A percentile compares a stretch with the other conserved stretches of the same genome.
phyloP scores from a whole-genome alignment of 1,140 invertebrate genomes.

The Drosophila nigrodunni region DNA sequence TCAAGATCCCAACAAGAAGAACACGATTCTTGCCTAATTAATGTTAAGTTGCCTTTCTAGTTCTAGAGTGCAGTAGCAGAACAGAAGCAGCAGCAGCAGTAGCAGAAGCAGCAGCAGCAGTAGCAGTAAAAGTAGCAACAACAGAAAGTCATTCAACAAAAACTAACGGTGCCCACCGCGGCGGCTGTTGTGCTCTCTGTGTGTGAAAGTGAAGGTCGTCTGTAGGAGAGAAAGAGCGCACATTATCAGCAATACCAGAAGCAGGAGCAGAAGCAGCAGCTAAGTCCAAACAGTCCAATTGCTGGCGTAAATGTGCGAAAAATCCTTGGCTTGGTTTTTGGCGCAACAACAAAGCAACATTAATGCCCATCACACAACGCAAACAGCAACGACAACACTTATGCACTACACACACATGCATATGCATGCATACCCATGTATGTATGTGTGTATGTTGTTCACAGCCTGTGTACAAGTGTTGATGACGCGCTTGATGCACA shows the following conservation, averaged over 20 bases:
- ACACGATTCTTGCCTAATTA: slow-evolving; percentile 64
- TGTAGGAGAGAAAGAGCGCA: slow-evolving; percentile 74
- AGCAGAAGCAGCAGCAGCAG: too few relatives aligned
- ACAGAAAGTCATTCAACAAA: slow-evolving; percentile 52
- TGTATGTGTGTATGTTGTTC: slow-evolving; percentile 32
- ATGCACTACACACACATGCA: slow-evolving; percentile 6
- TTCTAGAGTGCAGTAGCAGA: slow-evolving; percentile 36
- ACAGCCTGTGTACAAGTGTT: not conserved
- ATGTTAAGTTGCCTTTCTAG: slow-evolving; percentile 40
- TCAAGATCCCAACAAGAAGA: slow-evolving; percentile 29
- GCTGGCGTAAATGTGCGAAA: slow-evolving; percentile 75
- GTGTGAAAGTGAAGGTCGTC: slow-evolving; percentile 76
- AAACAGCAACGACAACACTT: slow-evolving; percentile 31
- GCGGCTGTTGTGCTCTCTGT: slow-evolving; percentile 41
- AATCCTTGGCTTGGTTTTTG: slow-evolving; percentile 82
- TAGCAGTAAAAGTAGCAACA: slow-evolving; percentile 17
- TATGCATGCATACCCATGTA: slow-evolving; percentile 20
- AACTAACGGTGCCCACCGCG: slow-evolving; percentile 45
- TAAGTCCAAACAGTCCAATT: slow-evolving; percentile 62
- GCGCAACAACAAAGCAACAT: slow-evolving; percentile 73
- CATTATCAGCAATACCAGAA: slow-evolving; percentile 37
- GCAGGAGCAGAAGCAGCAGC: slow-evolving; percentile 40
- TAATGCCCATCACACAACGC: slow-evolving; percentile 36
- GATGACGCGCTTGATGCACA: slow-evolving; percentile 74
- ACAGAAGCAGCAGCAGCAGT: slow-evolving; percentile 16